Evolutionary conservation across 2,113 vertebrate genomes (phyloP).

Genomic region (Porphyrio hochstetteri): DNA sequence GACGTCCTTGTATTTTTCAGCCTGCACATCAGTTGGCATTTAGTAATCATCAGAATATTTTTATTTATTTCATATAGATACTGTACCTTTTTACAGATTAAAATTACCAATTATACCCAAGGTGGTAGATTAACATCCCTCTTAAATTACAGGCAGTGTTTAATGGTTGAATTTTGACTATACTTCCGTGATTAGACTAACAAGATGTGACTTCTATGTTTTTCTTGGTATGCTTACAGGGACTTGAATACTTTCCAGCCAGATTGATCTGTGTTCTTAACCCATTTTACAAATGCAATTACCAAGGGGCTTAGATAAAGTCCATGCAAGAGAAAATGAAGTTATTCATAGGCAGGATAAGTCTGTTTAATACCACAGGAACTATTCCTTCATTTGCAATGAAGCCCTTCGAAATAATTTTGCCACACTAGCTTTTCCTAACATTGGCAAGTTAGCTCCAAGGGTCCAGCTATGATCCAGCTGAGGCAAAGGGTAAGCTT

Average conservation of each 20-base stretch:
- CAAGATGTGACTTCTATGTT: neutral
- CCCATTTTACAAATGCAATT: slow-evolving; percentile 55
- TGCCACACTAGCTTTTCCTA: neutral
- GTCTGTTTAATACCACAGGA: neutral
- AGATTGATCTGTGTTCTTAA: slow-evolving; percentile 54
- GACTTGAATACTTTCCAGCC: neutral
- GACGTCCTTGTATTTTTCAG: neutral
- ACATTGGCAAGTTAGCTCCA: neutral
- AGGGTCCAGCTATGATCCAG: neutral
- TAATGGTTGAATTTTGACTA: neutral
- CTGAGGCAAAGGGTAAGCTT: neutral
- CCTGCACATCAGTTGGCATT: neutral
- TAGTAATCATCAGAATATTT: neutral
- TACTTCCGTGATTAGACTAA: neutral
- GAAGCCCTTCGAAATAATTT: neutral
- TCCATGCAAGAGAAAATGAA: slow-evolving; percentile 38
- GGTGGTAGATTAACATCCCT: neutral
- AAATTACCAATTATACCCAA: neutral
- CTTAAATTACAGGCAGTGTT: neutral
- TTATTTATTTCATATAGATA: neutral
- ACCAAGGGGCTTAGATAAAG: slow-evolving; percentile 32
- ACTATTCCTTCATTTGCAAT: neutral
- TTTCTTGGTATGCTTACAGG: neutral
- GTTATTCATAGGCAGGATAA: neutral
- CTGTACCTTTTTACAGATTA: neutral